These are phyloP conservation scores for Bujurquina vittata DNA, from an alignment of 2,113 vertebrate genomes.

Conservation along the genomic window DNA sequence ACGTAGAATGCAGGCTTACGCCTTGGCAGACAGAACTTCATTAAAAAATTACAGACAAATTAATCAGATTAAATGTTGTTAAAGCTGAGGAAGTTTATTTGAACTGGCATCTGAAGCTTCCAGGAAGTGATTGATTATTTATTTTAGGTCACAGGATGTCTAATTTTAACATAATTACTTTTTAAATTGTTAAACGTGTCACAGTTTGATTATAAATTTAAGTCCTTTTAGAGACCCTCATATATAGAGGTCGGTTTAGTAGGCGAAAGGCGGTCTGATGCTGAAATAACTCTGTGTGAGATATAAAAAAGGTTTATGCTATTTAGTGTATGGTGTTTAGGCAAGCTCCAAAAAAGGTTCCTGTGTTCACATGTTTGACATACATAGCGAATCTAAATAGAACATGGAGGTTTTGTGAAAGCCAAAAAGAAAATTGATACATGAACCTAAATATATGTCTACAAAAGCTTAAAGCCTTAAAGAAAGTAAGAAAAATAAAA, in stretches of 20 bases:
- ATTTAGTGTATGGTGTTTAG: too few relatives aligned
- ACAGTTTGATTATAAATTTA: too few relatives aligned
- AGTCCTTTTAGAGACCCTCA: too few relatives aligned
- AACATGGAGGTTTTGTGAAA: neutral
- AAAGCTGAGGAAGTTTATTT: neutral
- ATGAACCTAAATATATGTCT: neutral
- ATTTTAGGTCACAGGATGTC: slow-evolving; percentile 9
- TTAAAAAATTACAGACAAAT: slow-evolving; percentile 11
- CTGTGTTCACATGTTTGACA: neutral
- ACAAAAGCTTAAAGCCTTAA: neutral
- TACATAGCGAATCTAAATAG: neutral
- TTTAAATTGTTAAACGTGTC: neutral
- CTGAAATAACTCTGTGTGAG: too few relatives aligned
- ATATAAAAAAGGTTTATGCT: too few relatives aligned
- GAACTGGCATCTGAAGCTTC: neutral
- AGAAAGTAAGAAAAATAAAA: neutral
- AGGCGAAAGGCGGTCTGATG: too few relatives aligned
- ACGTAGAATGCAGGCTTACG: slow-evolving; percentile 21
- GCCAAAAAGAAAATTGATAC: neutral
- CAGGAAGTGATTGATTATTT: neutral
- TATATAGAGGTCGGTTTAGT: too few relatives aligned
- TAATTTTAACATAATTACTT: neutral
- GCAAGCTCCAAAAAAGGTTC: neutral
- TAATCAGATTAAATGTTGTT: slow-evolving; percentile 17
- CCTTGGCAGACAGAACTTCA: slow-evolving; percentile 15